A percentile compares a stretch with the other conserved stretches of the same genome.
Evolutionary conservation across 1,140 invertebrate species (phyloP).

Genomic region (Diorhabda elongata): DNA sequence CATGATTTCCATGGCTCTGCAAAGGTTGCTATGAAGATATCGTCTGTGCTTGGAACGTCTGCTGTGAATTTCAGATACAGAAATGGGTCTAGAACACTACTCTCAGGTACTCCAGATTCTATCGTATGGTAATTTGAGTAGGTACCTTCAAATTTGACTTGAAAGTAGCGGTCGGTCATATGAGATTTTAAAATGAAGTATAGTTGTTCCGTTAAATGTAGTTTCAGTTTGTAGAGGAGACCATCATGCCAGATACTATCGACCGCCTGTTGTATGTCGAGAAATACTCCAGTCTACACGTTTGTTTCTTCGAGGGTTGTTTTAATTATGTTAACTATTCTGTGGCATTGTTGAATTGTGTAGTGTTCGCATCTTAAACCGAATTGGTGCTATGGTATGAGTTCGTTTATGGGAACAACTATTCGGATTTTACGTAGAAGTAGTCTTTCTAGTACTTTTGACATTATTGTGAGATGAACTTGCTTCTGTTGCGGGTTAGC

Average conservation of each 20-base stretch:
- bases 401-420: neutral
- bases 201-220: too few relatives aligned
- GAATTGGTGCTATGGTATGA: neutral
- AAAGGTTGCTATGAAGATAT: neutral
- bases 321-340: neutral
- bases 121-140: too few relatives aligned
- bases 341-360: neutral
- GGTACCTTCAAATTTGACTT: too few relatives aligned
- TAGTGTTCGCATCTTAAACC: neutral
- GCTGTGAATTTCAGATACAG: neutral
- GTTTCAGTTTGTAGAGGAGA: too few relatives aligned
- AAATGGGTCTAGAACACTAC: neutral
- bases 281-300: neutral
- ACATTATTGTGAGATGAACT: neutral
- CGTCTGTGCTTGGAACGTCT: neutral
- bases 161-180: too few relatives aligned
- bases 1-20: too few relatives aligned
- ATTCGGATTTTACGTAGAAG: neutral
- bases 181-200: too few relatives aligned
- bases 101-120: too few relatives aligned
- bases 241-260: neutral
- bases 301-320: neutral
- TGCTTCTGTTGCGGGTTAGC: too few relatives aligned
- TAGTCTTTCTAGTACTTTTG: neutral
- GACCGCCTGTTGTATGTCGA: neutral